Percentiles rank a stretch among this genome's conserved stretches.
phyloP scores from a whole-genome alignment of 92 coral and sea anemone species.

The Palythoa caribaeorum region DNA sequence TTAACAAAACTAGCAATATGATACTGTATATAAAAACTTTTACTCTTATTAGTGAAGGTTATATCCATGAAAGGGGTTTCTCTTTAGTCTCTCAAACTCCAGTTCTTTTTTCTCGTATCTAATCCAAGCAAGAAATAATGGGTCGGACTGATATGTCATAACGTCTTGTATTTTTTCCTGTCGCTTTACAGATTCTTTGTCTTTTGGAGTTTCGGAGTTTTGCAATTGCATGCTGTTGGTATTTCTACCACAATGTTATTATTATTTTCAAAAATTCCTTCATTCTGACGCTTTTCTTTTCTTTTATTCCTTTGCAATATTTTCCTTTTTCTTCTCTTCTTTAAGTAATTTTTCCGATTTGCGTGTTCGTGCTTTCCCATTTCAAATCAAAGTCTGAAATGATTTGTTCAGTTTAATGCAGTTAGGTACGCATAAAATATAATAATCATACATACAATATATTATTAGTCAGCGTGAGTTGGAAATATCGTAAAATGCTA shows the following conservation, averaged over 20 bases:
- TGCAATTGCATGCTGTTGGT: background rate
- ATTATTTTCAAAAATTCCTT: background rate
- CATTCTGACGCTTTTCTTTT: background rate
- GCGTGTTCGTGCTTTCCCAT: background rate
- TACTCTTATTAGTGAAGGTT: background rate
- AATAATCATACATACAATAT: background rate
- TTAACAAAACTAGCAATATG: no score
- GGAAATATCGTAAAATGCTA: no score
- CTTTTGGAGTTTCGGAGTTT: conserved; percentile 1
- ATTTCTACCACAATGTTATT: background rate
- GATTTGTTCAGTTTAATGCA: background rate
- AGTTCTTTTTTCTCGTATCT: background rate
- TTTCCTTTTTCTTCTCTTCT: conserved; percentile 5
- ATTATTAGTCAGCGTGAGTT: no score
- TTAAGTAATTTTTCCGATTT: background rate
- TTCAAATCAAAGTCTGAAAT: conserved; percentile 8
- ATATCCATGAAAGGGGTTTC: background rate
- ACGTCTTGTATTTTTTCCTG: background rate
- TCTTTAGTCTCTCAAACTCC: background rate
- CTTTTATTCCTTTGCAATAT: background rate
- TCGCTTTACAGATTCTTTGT: background rate
- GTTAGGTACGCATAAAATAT: background rate
- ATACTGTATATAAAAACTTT: no score
- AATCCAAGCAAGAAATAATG: conserved; percentile 2
- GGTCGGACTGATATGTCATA: background rate